Evolutionary conservation across 2,888 invertebrate genomes (phyloP).

Genomic region (Dynastes hyllus): DNA sequence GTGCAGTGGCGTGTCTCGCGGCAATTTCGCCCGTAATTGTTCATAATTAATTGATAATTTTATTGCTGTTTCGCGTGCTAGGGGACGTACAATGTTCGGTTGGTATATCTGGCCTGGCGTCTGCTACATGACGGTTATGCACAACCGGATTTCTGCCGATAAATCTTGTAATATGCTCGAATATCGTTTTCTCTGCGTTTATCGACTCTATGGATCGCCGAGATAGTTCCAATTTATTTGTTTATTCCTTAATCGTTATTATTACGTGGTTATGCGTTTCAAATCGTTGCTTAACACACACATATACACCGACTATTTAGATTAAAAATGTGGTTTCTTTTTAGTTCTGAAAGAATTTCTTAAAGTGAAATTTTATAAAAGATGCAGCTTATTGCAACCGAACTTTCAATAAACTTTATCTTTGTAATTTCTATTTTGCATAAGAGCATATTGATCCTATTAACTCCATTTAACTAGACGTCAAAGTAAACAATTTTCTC

Average conservation of each 20-base stretch:
- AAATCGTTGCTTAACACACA: neutral
- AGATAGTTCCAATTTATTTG: slow-evolving; percentile 11
- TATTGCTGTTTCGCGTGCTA: slow-evolving; percentile 39
- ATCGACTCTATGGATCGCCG: slow-evolving; percentile 15
- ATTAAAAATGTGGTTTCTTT: no score
- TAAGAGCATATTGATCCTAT: no score
- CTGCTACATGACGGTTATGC: slow-evolving; percentile 11
- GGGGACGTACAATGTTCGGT: neutral
- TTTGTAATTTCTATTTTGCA: no score
- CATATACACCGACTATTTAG: no score
- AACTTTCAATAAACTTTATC: no score
- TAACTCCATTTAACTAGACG: no score
- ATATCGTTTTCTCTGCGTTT: slow-evolving; percentile 22
- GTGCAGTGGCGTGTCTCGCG: slow-evolving; percentile 50
- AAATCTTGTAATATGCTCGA: slow-evolving; percentile 19
- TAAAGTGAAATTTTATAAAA: no score
- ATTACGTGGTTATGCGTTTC: slow-evolving; percentile 1
- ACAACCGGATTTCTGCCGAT: slow-evolving; percentile 4
- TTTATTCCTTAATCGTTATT: neutral
- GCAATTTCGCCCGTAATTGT: slow-evolving; percentile 44
- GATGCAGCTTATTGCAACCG: no score
- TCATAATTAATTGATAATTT: slow-evolving; percentile 47
- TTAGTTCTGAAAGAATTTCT: no score
- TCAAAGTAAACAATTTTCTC: no score
- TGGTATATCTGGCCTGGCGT: slow-evolving; percentile 18